Conservation (phyloP, 2,113 vertebrate species). For the Hemiprocne comata region DNA sequence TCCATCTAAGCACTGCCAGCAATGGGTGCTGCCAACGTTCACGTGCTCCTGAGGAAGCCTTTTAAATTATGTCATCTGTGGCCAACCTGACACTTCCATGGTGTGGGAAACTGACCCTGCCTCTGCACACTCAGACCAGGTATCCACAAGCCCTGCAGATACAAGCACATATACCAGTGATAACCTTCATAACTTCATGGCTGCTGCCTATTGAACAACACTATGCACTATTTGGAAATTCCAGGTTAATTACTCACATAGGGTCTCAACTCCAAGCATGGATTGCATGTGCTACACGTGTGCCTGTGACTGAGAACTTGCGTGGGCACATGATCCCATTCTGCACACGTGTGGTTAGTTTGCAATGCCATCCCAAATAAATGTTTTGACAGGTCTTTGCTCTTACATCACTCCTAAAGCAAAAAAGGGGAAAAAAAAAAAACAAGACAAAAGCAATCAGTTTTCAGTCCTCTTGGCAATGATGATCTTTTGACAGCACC, state of each 20-base stretch:
- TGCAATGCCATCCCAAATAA: background rate
- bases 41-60: background rate
- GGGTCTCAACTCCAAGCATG: background rate
- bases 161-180: background rate
- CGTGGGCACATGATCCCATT: background rate
- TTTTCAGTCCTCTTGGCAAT: background rate
- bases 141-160: background rate
- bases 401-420: background rate
- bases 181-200: background rate
- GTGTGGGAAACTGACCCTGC: background rate
- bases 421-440: background rate
- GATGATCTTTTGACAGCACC: background rate
- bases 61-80: background rate
- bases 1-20: background rate
- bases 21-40: background rate
- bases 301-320: background rate
- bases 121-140: background rate
- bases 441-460: background rate
- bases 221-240: background rate
- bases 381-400: background rate
- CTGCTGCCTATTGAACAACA: background rate
- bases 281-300: background rate
- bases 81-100: background rate
- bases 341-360: background rate
- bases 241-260: background rate